phyloP scores from a whole-genome alignment of 2,113 vertebrate genomes.

The Daboia siamensis region DNA sequence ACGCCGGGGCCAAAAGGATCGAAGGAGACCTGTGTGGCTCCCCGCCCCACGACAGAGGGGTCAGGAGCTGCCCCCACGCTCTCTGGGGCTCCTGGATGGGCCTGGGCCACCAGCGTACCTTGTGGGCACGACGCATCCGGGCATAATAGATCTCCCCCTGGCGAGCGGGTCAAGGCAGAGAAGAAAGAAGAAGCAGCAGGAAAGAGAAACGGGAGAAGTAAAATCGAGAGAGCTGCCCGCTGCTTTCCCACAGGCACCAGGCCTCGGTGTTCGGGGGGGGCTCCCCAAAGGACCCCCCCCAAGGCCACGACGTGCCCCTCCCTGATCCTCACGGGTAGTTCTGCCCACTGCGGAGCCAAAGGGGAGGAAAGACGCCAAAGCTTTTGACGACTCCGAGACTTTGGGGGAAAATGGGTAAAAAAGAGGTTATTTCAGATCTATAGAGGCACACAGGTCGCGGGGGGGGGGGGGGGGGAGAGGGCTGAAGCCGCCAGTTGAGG shows the following conservation, averaged over 20 bases:
- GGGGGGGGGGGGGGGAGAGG: background rate
- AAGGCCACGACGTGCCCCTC: background rate
- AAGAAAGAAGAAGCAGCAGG: background rate
- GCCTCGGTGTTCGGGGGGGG: background rate
- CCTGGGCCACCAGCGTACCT: constrained; percentile 71
- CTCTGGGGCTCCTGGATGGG: background rate
- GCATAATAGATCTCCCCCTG: constrained; percentile 72
- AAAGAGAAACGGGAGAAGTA: background rate
- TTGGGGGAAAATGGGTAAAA: background rate
- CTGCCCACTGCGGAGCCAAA: background rate
- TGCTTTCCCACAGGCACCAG: background rate
- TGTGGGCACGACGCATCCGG: constrained; percentile 73
- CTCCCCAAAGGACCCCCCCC: background rate
- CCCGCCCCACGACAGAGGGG: background rate
- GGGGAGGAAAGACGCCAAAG: too few relatives aligned
- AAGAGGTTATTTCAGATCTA: background rate
- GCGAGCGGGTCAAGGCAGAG: background rate
- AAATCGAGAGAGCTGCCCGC: background rate
- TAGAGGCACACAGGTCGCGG: background rate
- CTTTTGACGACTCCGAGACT: rapidly evolving
- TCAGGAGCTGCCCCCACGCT: background rate
- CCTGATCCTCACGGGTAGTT: background rate
- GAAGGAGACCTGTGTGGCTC: background rate
- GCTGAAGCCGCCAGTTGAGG: background rate
- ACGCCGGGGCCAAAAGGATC: background rate